A percentile compares a stretch with the other conserved stretches of the same genome.
These are phyloP conservation scores for Hypotaenidia okinawae DNA, from an alignment of 2,797 vertebrate genomes.

Conservation along the genomic window DNA sequence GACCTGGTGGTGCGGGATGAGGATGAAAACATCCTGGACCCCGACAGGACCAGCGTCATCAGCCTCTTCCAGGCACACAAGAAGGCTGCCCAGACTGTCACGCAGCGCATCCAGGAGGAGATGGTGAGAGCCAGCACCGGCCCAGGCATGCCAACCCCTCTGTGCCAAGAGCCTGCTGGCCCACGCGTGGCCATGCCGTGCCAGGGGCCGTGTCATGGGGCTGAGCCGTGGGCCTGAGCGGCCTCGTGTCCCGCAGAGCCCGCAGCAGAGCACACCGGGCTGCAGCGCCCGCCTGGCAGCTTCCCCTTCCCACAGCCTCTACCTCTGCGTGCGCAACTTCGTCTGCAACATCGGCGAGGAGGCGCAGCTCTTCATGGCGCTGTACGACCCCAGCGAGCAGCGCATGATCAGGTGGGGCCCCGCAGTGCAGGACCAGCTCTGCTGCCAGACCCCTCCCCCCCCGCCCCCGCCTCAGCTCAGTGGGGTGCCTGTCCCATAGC, in stretches of 20 bases:
- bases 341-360: constrained; percentile 72
- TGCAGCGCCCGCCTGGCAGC: not conserved
- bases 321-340: constrained; percentile 63
- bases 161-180: fast-evolving
- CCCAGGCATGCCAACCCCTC: fast-evolving
- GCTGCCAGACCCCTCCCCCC: fast-evolving
- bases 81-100: not conserved
- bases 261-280: not conserved
- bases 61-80: constrained; percentile 66
- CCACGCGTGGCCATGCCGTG: fast-evolving
- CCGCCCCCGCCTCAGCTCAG: not conserved
- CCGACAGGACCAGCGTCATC: constrained; percentile 57
- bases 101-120: constrained; percentile 57
- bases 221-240: not conserved
- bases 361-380: constrained; percentile 65
- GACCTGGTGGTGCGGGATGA: constrained; percentile 69
- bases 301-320: constrained; percentile 50
- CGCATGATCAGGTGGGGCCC: constrained; percentile 55
- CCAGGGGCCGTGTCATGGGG: not conserved
- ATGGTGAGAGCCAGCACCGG: not conserved
- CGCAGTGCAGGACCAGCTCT: fast-evolving
- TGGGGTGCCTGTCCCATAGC: fast-evolving
- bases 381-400: constrained; percentile 62
- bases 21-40: constrained; percentile 68
- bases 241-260: not conserved